phyloP scores from a whole-genome alignment of 2,888 invertebrate genomes.

The Dromius quadrimaculatus region DNA sequence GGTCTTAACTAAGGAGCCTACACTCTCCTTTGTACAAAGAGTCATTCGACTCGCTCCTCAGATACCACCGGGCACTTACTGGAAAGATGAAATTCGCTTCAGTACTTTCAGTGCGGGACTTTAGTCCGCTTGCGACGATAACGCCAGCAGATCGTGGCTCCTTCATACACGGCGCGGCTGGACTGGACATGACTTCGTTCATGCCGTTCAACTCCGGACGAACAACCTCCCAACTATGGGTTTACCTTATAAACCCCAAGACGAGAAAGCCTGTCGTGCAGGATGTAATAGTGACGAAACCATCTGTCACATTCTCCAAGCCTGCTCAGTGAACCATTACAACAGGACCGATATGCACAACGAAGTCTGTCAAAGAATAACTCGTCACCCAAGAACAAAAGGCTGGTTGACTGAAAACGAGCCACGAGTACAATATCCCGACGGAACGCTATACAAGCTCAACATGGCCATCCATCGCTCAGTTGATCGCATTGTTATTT shows the following conservation, averaged over 20 bases:
- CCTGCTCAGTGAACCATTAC: neutral
- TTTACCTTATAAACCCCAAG: neutral
- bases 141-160: slow-evolving; percentile 44
- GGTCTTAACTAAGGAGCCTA: neutral
- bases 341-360: neutral
- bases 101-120: slow-evolving; percentile 50
- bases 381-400: too few relatives aligned
- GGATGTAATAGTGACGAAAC: neutral
- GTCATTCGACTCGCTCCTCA: neutral
- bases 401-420: too few relatives aligned
- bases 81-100: slow-evolving; percentile 39
- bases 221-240: slow-evolving; percentile 27
- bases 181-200: slow-evolving; percentile 57
- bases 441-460: too few relatives aligned
- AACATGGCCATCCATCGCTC: too few relatives aligned
- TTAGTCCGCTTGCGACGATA: slow-evolving; percentile 1
- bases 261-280: neutral
- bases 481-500: too few relatives aligned
- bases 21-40: too few relatives aligned
- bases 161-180: slow-evolving; percentile 54
- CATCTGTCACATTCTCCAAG: neutral
- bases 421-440: too few relatives aligned
- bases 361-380: neutral
- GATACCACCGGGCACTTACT: slow-evolving; percentile 28
- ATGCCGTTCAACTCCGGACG: slow-evolving; percentile 56